phyloP scores from a whole-genome alignment of 1,140 invertebrate species.

The Brachionus manjavacas region DNA sequence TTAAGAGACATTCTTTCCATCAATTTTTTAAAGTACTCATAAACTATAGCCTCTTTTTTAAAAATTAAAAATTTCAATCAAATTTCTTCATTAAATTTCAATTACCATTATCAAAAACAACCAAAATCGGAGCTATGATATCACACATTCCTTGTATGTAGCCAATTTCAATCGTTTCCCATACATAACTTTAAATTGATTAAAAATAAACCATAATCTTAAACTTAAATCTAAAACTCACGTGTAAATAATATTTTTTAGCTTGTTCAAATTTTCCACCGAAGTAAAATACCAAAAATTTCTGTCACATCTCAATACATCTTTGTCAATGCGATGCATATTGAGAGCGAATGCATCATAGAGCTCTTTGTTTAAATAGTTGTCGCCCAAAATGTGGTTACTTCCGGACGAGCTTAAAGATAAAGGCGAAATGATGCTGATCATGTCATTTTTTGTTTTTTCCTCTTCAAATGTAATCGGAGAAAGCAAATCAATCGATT shows the following conservation, averaged over 20 bases:
- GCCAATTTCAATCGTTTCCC: conserved; percentile 84
- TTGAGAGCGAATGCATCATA: conserved; percentile 77
- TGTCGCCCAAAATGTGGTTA: background rate
- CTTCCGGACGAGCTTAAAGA: background rate
- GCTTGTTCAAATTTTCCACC: conserved; percentile 78
- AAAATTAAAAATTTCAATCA: background rate
- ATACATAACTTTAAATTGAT: conserved; percentile 69
- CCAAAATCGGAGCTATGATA: conserved; percentile 81
- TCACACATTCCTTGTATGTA: conserved; percentile 82
- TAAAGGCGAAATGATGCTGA: background rate
- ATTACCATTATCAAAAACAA: conserved; percentile 77
- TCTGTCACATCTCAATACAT: conserved; percentile 86
- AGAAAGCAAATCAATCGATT: background rate
- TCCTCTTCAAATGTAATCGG: background rate
- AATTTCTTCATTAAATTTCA: background rate
- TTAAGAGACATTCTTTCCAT: conserved; percentile 26
- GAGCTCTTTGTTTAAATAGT: background rate
- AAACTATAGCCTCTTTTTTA: background rate
- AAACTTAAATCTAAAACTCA: conserved; percentile 51
- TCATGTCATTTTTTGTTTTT: background rate
- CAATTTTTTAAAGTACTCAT: conserved; percentile 20
- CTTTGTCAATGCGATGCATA: conserved; percentile 88
- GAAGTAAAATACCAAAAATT: conserved; percentile 83
- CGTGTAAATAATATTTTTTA: conserved; percentile 94
- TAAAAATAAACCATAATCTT: too few species aligned